phyloP scores from a whole-genome alignment of 2,113 vertebrate species.

The Phycodurus eques region DNA sequence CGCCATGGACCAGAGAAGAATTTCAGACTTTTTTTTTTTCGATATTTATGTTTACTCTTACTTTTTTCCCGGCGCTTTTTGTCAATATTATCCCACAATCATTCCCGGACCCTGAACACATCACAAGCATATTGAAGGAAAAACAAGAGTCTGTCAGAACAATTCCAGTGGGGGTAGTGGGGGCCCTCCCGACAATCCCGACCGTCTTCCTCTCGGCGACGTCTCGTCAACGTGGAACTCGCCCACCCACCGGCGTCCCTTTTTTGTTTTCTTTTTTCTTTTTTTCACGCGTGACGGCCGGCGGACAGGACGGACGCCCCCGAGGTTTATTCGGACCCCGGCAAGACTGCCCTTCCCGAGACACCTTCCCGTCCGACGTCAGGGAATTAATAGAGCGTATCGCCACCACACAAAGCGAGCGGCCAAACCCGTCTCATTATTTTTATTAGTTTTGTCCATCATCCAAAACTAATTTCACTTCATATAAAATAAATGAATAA shows the following conservation, averaged over 20 bases:
- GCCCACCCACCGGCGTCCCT: conserved; percentile 79
- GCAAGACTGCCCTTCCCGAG: conserved; percentile 76
- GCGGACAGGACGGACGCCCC: conserved; percentile 80
- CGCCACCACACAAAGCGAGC: not conserved
- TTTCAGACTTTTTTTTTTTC: conserved; percentile 15
- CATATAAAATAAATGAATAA: not conserved
- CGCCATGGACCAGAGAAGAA: conserved; percentile 27
- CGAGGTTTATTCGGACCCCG: conserved; percentile 72
- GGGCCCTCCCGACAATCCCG: conserved; percentile 71
- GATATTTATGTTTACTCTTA: not conserved
- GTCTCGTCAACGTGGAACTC: conserved; percentile 77
- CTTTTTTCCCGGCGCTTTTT: not conserved
- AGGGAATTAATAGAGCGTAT: conserved; percentile 89
- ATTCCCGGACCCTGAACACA: not conserved
- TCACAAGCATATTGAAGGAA: conserved; percentile 58
- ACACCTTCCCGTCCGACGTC: conserved; percentile 85
- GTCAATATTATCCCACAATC: not conserved
- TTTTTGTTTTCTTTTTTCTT: conserved; percentile 3
- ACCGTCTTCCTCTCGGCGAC: conserved; percentile 73
- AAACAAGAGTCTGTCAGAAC: conserved; percentile 48
- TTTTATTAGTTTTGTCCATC: not conserved
- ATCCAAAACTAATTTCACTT: not conserved
- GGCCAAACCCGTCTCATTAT: not conserved
- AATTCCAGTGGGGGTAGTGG: conserved; percentile 66
- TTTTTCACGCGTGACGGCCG: conserved; percentile 84